Conservation (phyloP, 2,888 invertebrate species). For the Pollenia griseotomentosa region DNA sequence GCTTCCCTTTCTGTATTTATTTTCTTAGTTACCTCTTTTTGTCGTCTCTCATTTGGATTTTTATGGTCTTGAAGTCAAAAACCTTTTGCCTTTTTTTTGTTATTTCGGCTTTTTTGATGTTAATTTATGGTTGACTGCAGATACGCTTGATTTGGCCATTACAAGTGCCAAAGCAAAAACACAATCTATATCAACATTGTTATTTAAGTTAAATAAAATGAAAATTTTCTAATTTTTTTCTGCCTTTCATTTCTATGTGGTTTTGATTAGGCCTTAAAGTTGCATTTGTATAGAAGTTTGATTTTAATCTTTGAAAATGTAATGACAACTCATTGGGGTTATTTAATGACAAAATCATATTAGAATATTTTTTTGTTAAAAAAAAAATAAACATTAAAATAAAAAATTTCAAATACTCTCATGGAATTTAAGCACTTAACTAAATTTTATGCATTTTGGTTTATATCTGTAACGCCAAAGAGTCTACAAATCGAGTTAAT, state of each 20-base stretch:
- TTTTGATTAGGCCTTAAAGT: not conserved
- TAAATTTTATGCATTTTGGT: too few species aligned
- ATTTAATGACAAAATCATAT: too few species aligned
- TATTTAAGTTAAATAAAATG: constrained; percentile 12
- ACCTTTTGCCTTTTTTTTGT: constrained; percentile 11
- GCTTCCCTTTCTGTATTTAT: constrained; percentile 30
- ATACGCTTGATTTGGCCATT: constrained; percentile 48
- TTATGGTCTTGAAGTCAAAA: constrained; percentile 49
- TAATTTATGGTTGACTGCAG: constrained; percentile 50
- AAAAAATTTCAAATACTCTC: too few species aligned
- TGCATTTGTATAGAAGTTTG: not conserved
- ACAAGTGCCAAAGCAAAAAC: constrained; percentile 13
- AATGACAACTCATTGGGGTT: not conserved
- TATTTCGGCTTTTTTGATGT: constrained; percentile 11
- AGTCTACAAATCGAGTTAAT: too few species aligned
- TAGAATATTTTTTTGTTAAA: too few species aligned
- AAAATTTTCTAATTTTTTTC: not conserved
- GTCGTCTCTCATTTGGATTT: not conserved
- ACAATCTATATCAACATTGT: constrained; percentile 11
- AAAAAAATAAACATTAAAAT: too few species aligned
- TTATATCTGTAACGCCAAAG: too few species aligned
- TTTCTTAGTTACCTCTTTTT: constrained; percentile 31
- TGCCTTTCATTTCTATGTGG: not conserved
- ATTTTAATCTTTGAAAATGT: not conserved
- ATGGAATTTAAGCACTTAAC: too few species aligned